These are phyloP conservation scores for Valencia hispanica DNA, from an alignment of 2,797 vertebrate species.

Conservation along the genomic window DNA sequence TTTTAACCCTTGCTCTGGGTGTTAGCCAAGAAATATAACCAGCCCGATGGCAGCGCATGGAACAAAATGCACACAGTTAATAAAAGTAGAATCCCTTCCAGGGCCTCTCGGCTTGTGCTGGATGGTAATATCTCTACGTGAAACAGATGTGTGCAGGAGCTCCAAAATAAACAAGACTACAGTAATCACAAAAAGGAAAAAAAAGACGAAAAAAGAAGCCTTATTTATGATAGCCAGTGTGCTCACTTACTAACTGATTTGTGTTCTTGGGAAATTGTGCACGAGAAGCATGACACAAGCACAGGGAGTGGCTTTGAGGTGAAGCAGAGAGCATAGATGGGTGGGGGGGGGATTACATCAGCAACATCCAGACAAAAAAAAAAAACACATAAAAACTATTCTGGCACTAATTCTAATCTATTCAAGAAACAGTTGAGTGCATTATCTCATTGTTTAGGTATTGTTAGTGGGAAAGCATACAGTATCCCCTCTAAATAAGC, in stretches of 20 bases:
- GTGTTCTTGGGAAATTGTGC: constrained; percentile 26
- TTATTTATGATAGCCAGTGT: constrained; percentile 26
- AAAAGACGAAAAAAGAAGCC: constrained; percentile 41
- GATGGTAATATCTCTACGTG: constrained; percentile 43
- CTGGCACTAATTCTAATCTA: constrained; percentile 7
- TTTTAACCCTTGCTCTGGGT: constrained; percentile 34
- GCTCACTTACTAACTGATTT: not conserved
- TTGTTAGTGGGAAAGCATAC: not conserved
- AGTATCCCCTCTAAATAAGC: not conserved
- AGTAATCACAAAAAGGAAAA: constrained; percentile 13
- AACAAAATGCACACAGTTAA: constrained; percentile 67
- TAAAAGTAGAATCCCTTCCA: constrained; percentile 23
- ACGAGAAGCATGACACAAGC: constrained; percentile 55
- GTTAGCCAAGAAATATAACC: constrained; percentile 22
- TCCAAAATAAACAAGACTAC: constrained; percentile 40
- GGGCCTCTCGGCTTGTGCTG: constrained; percentile 9
- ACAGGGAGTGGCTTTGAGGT: constrained; percentile 62
- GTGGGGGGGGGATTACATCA: constrained; percentile 46
- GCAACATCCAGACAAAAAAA: not conserved
- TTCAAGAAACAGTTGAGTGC: constrained; percentile 7
- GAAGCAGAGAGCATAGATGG: constrained; percentile 41
- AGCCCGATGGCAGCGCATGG: constrained; percentile 30
- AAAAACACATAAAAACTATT: constrained; percentile 22
- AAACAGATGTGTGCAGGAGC: constrained; percentile 68
- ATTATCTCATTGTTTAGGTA: constrained; percentile 2